Evolutionary conservation across 2,797 vertebrate genomes (phyloP), one percentile per base, ranked within the genome.

Genomic region (Urophycis tenuis): DNA sequence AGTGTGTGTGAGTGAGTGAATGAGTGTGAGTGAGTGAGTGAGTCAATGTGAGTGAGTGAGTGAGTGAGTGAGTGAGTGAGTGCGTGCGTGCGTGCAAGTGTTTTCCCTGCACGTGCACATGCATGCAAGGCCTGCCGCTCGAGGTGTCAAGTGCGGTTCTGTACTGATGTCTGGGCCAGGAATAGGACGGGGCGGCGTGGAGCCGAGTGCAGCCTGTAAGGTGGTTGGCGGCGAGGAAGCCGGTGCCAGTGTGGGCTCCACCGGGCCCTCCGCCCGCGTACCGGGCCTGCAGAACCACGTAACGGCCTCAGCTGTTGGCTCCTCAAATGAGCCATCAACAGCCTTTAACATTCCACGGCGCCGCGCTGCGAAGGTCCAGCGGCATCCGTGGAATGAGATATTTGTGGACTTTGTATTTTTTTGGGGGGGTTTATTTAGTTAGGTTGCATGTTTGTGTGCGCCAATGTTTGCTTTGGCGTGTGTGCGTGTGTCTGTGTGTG

Each of bases 241-340:
- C 79, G 85, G 84, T 91, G 90, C 91, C 92, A 90, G 87, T 80
- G 85, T 90, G 88, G 91, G 90, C 90, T 92, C 89, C 88, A n/a
- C 86, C 85, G 78, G 73, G 84, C 87, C 85, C 89, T 88, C 87
- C 77, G 86, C 90, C 87, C 85, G 84, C 81, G 8, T 12, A 86
- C 85, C 86, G 81, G 80, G 81, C 78, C 60, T 76, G 80, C 81
- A 90, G 89, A 84, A 77, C 81, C 84, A 82, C 35, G 71, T 83
- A 88, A 85, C 85, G 80, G 86, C 80, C 81, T 90, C 92, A 92
- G 91, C 92, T 92, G 91, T 91, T 91, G 89, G 87, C 89, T 87
- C 91, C 90, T 90, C 88, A 90, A 92, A 92, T 90, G 88, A 92
- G 91, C 89, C 87, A 89, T 91, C 89, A 89, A 91, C 91, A 89